Evolutionary conservation across 2,113 vertebrate genomes (phyloP), one percentile per base, ranked within the genome.

Genomic region (Tichodroma muraria): DNA sequence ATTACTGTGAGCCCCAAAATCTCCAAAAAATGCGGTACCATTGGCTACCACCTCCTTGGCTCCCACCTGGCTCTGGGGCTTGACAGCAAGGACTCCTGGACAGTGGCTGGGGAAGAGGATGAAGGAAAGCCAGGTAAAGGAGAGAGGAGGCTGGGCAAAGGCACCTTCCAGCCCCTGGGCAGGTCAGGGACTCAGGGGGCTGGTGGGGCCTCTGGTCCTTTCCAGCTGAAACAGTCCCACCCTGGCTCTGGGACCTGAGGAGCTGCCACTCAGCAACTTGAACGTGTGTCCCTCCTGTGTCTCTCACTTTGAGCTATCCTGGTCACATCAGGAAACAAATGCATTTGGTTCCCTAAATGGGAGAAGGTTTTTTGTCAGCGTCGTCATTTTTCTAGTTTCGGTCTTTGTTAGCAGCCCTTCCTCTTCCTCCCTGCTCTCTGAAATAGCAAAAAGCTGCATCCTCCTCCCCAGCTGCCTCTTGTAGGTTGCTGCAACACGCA

Each of bases 351-450:
- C 91, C 88, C 42, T 53, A 95, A 95, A 95, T 2, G 35, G n/a
- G 64, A 91, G 85, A 42, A 76, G 90, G 37, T 11, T 95, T 94
- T 95, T 90, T 95, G 94, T 91, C 65, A 53, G 17, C 6, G 0
- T 76, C 3, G 9, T 94, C 91, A 61, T 88, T 90, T 94, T 90
- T 93, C 76, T 75, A 94, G 90, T 97, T 97, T 97, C 90, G 0
- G 37, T 94, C 85, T 95, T 86, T 72, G 91, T 94, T 93, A 86
- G 94, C 92, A 88, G 88, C 90, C 64, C 76, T 96, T 94, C 88
- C 85, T 93, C 92, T 96, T 96, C 95, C 95, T 92, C 94, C 37
- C 69, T 84, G 69, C 64, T 78, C 80, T 66, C 90, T 1, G 1
- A 95, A 96, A 95, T 70, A 95, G 80, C 84, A 91, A 69, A 81